These are phyloP conservation scores for Vidua chalybeata DNA, from an alignment of 2,113 vertebrate genomes.

Conservation along the genomic window DNA sequence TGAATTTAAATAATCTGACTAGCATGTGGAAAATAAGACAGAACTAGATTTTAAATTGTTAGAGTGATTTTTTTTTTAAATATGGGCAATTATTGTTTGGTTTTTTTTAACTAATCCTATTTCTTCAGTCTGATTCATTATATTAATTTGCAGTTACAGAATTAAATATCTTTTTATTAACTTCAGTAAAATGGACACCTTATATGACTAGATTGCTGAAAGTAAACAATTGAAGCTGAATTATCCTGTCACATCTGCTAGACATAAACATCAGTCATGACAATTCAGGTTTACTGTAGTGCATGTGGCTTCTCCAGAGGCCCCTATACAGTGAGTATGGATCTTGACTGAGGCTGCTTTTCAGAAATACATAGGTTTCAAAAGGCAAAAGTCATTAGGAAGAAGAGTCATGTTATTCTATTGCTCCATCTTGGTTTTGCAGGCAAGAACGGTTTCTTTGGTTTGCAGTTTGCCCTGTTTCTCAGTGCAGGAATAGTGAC, in stretches of 20 bases:
- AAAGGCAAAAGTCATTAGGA: not conserved
- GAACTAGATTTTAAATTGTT: not conserved
- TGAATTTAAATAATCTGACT: constrained; percentile 60
- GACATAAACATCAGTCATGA: not conserved
- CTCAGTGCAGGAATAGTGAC: not conserved
- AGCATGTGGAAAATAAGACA: not conserved
- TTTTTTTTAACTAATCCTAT: constrained; percentile 2
- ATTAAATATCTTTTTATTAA: constrained; percentile 30
- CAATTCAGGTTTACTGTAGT: not conserved
- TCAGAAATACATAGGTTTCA: not conserved
- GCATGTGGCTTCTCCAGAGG: not conserved
- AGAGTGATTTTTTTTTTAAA: not conserved
- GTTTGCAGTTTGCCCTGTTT: not conserved
- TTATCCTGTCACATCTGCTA: not conserved
- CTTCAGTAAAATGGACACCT: constrained; percentile 8
- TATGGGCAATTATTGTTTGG: not conserved
- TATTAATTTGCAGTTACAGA: not conserved
- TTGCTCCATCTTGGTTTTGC: not conserved
- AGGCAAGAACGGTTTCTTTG: not conserved
- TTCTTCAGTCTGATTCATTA: constrained; percentile 24
- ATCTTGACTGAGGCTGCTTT: not conserved
- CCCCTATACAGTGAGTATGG: not conserved
- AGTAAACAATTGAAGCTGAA: not conserved
- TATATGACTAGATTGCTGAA: constrained; percentile 1
- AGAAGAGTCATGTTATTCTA: not conserved